Evolutionary conservation across 2,113 vertebrate species (phyloP).

Genomic region (Peromyscus maniculatus): DNA sequence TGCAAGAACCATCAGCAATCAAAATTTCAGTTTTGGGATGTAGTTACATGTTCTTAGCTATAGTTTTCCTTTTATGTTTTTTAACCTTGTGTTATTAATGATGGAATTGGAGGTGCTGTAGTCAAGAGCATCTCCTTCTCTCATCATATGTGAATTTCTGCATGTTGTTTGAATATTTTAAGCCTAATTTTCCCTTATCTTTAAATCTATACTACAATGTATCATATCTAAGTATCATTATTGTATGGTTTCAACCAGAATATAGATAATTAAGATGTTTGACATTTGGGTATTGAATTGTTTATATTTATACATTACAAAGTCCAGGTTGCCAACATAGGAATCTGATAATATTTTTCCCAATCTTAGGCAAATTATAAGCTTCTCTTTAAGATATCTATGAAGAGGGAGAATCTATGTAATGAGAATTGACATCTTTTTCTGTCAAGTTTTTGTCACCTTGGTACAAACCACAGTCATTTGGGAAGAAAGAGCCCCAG

Average conservation of each 20-base stretch:
- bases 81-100: background rate
- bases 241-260: background rate
- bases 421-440: background rate
- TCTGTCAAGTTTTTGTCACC: background rate
- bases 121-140: background rate
- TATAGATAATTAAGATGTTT: background rate
- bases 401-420: background rate
- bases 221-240: background rate
- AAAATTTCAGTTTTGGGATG: conserved; percentile 13
- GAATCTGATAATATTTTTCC: background rate
- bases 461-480: background rate
- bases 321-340: background rate
- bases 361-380: background rate
- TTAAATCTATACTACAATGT: background rate
- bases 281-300: background rate
- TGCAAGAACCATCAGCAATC: background rate
- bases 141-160: background rate
- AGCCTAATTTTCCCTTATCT: background rate
- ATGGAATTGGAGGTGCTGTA: background rate
- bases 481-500: background rate
- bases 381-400: background rate
- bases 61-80: background rate
- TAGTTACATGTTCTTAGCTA: background rate
- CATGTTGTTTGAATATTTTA: background rate
- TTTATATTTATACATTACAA: background rate